Base-by-base conservation (phyloP, 1,140 invertebrate genomes). In the Calliphora vicina region DNA sequence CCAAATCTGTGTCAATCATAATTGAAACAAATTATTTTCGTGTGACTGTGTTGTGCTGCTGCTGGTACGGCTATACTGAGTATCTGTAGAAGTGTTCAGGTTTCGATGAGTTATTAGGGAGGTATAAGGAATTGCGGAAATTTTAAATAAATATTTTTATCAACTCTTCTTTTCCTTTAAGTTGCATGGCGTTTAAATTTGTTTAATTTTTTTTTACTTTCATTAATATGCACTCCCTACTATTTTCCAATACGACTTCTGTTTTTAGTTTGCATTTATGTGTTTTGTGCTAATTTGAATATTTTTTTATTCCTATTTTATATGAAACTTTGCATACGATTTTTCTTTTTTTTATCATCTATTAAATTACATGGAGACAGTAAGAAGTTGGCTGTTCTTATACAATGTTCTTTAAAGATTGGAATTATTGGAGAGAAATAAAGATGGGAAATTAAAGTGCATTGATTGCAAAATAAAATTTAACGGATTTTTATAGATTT, bases 1-100 rank as follows among this genome's bases (percentile, higher is more conserved):
- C 61, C 61, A 67, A 67, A 67, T 67, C 61, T 67, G 8, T 67
- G 61, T 67, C 61, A 67, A 67, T 67, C 61, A 67, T 67, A 67
- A 67, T 67, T 23, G 61, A 67, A 67, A 67, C 61, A 67, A 67
- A 67, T 67, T 67, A 67, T 67, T 23, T 67, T 67, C 29, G 61
- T 67, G 61, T 67, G 61, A 67, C 13, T 17, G 13, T 57, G 50
- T 2, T 10, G 10, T 2, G 50, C 10, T 17, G n/a, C n/a, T n/a
- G n/a, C n/a, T 57, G 12, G 10, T 10, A 57, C 17, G 29, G 45
- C n/a, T 50, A 50, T 12, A n/a, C 50, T n/a, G 50, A 57, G n/a
- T 35, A 35, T 35, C 29, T 35, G 29, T 35, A 35, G 2, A 35
- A 35, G 29, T 35, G 29, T 35, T 35, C 29, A 35, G 8, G 29